Base-by-base conservation (phyloP, 2,113 vertebrate genomes). In the Muntiacus reevesi region DNA sequence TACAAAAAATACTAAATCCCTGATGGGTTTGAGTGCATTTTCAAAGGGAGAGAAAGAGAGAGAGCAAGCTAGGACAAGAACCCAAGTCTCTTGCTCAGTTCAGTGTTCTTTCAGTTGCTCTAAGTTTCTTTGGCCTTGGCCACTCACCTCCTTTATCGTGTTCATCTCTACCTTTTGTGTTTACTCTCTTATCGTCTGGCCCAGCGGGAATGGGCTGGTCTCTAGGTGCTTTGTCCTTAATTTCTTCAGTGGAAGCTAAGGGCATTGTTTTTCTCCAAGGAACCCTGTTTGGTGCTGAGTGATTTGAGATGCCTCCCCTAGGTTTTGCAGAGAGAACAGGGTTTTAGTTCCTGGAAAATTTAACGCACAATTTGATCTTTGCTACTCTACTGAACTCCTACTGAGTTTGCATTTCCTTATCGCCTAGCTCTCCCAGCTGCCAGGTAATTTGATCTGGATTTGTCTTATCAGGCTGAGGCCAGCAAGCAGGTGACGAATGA, bases 401-500 rank as follows among this genome's bases (percentile, higher is more conserved):
- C 50, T 25, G 57, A 74, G 81, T 50, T 89, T 50, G 82, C 84
- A n/a, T 50, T 17, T 87, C 94, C 94, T 96, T 93, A 95, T 93
- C 81, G 47, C 43, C 2, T 36, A 5, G 82, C 79, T 79, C 89
- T 92, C 84, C 47, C 96, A 95, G 95, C 93, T 96, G 95, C 94
- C 59, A 59, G 79, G 87, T 60, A 87, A 97, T 82, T 95, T 52
- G 83, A 97, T 90, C 95, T 92, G 89, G 62, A 89, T 91, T 88
- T 91, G 88, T 83, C 87, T 95, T 96, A 92, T 97, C 93, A 89
- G 81, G 43, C 57, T 62, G n/a, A 57, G 91, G 64, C 87, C 89
- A 79, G 92, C 81, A 64, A 84, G 94, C 92, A 97, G 95, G 92
- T 95, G 96, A 84, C 6, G 30, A 94, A 19, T 9, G 59, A 67